Base-by-base conservation (phyloP, 2,888 invertebrate genomes). In the Iselma pallidipennis region DNA sequence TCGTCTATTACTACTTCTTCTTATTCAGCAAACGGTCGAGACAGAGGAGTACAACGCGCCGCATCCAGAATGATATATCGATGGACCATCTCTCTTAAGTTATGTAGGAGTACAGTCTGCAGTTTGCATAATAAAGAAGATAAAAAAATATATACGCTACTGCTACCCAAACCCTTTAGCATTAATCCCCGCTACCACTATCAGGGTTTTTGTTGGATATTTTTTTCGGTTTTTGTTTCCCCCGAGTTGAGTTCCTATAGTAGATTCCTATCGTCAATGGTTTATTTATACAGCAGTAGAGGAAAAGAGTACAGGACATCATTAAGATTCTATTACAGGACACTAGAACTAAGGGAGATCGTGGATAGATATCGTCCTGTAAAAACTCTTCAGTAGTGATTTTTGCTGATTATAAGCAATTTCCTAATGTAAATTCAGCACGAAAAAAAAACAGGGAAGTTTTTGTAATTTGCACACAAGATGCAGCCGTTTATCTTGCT, bases 281-380 rank as follows among this genome's bases (percentile, higher is more conserved):
- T 63, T 63, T 63, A 68, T 64, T 66, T 63, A 56, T 64, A 61
- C 60, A 67, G 65, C 50, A 66, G 59, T 66, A 56, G 62, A 61
- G 63, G 59, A 54, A 59, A 62, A 60, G 65, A 67, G 69, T 70
- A 68, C 66, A 66, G 67, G 37, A 63, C 67, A 65, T 70, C 72
- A 71, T 73, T 72, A 73, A 71, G 71, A 71, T 73, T 73, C 73
- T 72, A 73, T 73, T 73, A 73, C 68, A 45, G 45, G 21, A 16
- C 37, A 37, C 37, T 37, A 37, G 12, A 5, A 33, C 19, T 29
- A 10, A 29, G 7, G 19, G 19, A 45, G 45, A 45, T 45, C 21
- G 19, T 21, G 21, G 45, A 45, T 45, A 37, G 29, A 29, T 7
- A 37, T 37, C 7, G 16, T 16, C 16, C 12, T 45, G 4, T 45